These are phyloP conservation scores for Epinephelus moara DNA, from an alignment of 2,113 vertebrate genomes.

Conservation along the genomic window DNA sequence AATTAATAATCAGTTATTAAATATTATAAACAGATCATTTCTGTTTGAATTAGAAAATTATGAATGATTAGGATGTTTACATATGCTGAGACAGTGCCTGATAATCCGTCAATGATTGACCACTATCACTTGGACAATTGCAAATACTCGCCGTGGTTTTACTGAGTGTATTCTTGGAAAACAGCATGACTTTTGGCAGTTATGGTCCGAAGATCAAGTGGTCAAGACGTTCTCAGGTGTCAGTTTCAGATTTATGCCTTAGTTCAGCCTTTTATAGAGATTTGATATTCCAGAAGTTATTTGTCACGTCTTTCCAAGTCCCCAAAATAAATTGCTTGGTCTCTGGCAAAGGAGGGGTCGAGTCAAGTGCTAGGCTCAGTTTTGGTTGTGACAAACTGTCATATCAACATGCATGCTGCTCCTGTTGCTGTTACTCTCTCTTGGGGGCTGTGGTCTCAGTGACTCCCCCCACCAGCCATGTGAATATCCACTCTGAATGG, in stretches of 20 bases:
- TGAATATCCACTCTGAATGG: slow-evolving; percentile 65
- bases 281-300: slow-evolving; percentile 86
- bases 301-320: slow-evolving; percentile 85
- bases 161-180: slow-evolving; percentile 61
- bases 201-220: slow-evolving; percentile 66
- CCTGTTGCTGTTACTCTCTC: slow-evolving; percentile 72
- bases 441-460: slow-evolving; percentile 58
- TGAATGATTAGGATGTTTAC: neutral
- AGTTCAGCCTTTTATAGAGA: slow-evolving; percentile 86
- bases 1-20: neutral
- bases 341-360: slow-evolving; percentile 72
- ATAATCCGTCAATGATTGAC: neutral
- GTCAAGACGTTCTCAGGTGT: slow-evolving; percentile 76
- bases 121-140: slow-evolving; percentile 23
- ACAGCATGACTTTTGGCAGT: slow-evolving; percentile 60
- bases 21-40: neutral
- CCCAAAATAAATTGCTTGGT: slow-evolving; percentile 84
- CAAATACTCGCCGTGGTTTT: slow-evolving; percentile 28
- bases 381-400: slow-evolving; percentile 83
- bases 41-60: neutral
- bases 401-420: slow-evolving; percentile 76
- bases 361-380: slow-evolving; percentile 76
- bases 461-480: slow-evolving; percentile 60
- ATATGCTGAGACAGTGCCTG: neutral
- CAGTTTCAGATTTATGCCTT: slow-evolving; percentile 83